Evolutionary conservation across 2,888 invertebrate species (phyloP).

Genomic region (Abrostola triplasia): DNA sequence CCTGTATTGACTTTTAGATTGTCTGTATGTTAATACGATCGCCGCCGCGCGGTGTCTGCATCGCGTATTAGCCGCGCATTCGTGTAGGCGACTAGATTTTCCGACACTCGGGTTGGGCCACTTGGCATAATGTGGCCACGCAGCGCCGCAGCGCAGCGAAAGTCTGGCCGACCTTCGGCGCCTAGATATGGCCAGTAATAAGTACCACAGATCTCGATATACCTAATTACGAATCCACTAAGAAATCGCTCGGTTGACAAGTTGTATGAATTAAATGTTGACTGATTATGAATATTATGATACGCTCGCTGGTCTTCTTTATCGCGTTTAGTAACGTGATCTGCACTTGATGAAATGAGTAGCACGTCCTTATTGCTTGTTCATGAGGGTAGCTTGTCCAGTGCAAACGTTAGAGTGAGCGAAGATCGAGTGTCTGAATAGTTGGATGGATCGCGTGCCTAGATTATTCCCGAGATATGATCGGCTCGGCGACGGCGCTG

Average conservation of each 20-base stretch:
- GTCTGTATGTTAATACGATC: slow-evolving; percentile 78
- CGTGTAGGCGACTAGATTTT: slow-evolving; percentile 85
- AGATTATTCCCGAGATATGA: slow-evolving; percentile 65
- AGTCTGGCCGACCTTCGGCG: slow-evolving; percentile 85
- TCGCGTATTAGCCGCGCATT: slow-evolving; percentile 68
- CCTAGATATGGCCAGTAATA: slow-evolving; percentile 82
- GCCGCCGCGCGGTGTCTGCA: slow-evolving; percentile 61
- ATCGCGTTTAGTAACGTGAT: slow-evolving; percentile 42
- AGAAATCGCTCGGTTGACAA: slow-evolving; percentile 50
- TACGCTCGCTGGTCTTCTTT: slow-evolving; percentile 45
- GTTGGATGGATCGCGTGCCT: slow-evolving; percentile 64
- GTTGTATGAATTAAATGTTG: slow-evolving; percentile 49
- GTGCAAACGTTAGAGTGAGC: slow-evolving; percentile 20
- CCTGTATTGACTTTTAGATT: slow-evolving; percentile 73
- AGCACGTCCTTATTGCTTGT: slow-evolving; percentile 35
- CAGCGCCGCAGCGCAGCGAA: slow-evolving; percentile 76
- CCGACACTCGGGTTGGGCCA: slow-evolving; percentile 77
- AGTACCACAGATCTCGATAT: slow-evolving; percentile 74
- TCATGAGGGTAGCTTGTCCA: slow-evolving; percentile 34
- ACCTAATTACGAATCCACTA: slow-evolving; percentile 75
- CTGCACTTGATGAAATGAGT: slow-evolving; percentile 33
- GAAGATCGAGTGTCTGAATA: slow-evolving; percentile 36
- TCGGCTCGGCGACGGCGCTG: slow-evolving; percentile 58
- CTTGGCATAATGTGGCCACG: slow-evolving; percentile 73
- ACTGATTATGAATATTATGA: slow-evolving; percentile 60